Evolutionary conservation across 1,140 invertebrate genomes (phyloP).

Genomic region (Xylocopa sonorina): DNA sequence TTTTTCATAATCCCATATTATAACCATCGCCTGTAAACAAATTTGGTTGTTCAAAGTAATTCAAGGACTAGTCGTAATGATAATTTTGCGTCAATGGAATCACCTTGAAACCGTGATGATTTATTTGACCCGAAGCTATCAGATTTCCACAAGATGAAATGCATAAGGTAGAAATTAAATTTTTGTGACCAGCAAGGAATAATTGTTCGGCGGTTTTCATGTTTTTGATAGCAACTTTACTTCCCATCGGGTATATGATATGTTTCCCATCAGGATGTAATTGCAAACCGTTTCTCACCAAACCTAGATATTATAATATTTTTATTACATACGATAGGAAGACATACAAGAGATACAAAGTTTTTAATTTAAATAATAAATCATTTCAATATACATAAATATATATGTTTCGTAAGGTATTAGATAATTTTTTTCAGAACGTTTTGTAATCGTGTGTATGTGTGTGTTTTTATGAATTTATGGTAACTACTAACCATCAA

Average conservation of each 20-base stretch:
- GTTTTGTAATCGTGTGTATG: too few relatives aligned
- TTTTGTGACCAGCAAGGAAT: constrained; percentile 92
- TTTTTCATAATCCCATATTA: constrained; percentile 92
- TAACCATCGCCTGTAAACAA: constrained; percentile 86
- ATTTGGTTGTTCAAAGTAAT: too few relatives aligned
- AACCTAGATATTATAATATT: constrained; percentile 76
- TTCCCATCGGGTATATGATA: constrained; percentile 92
- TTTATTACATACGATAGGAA: too few relatives aligned
- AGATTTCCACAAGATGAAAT: constrained; percentile 90
- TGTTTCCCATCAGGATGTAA: constrained; percentile 90
- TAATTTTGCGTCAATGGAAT: neutral
- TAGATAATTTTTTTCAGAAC: too few relatives aligned
- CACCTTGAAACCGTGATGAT: constrained; percentile 94
- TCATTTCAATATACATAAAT: too few relatives aligned
- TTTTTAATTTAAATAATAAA: too few relatives aligned
- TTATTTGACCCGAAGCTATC: constrained; percentile 94
- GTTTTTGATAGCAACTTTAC: constrained; percentile 91
- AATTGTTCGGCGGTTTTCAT: constrained; percentile 87
- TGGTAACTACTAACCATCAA: constrained; percentile 85
- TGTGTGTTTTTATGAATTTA: too few relatives aligned
- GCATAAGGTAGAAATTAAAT: constrained; percentile 91
- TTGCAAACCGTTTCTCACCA: constrained; percentile 86
- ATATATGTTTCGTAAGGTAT: too few relatives aligned
- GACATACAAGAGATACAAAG: too few relatives aligned
- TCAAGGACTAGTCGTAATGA: too few relatives aligned